Percentiles rank a stretch among this genome's conserved stretches.
These are phyloP conservation scores for Dryobates pubescens DNA, from an alignment of 2,797 vertebrate genomes.

Conservation along the genomic window DNA sequence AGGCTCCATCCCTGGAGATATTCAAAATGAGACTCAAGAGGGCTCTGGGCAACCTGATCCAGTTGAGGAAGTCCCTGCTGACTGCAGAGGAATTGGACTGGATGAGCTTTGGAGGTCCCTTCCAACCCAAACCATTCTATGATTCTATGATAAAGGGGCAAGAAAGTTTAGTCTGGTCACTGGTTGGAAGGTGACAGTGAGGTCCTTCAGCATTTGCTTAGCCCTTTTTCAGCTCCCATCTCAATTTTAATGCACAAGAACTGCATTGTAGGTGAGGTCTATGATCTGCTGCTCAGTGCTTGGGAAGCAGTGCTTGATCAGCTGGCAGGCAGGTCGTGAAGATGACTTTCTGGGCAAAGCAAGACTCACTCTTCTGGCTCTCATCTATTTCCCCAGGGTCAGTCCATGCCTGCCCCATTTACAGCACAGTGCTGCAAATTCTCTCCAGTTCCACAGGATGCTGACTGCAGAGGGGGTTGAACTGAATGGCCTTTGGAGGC, in stretches of 20 bases:
- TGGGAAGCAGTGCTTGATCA: not conserved
- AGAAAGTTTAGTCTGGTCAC: not conserved
- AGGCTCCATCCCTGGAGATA: no score
- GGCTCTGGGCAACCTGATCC: no score
- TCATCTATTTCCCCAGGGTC: not conserved
- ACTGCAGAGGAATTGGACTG: no score
- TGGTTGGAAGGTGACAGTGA: not conserved
- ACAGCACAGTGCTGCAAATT: not conserved
- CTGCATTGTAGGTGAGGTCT: not conserved
- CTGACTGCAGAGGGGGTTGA: no score
- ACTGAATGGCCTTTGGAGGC: no score
- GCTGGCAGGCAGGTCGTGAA: not conserved
- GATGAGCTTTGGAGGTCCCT: no score
- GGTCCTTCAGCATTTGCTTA: not conserved
- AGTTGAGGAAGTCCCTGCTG: no score
- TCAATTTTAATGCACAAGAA: not conserved
- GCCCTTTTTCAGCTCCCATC: not conserved
- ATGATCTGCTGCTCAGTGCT: fast-evolving
- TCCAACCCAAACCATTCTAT: no score
- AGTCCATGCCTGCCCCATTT: not conserved
- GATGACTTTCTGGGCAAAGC: not conserved
- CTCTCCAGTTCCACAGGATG: not conserved
- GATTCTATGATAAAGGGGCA: not conserved
- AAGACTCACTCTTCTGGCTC: not conserved
- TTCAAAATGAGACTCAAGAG: no score